Conservation (phyloP, 2,888 invertebrate species). For the Apodemia hepburni region DNA sequence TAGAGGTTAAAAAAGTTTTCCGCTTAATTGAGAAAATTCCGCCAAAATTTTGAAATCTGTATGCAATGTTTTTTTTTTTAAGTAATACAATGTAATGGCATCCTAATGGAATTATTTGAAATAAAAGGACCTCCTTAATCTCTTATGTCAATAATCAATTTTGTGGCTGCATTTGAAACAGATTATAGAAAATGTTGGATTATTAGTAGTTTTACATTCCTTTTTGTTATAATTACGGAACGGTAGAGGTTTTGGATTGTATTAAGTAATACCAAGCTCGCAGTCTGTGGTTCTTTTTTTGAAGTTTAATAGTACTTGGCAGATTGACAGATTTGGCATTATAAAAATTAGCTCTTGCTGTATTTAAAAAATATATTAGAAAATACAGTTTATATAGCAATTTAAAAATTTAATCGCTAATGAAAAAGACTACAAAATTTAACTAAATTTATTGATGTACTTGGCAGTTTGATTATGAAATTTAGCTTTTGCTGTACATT, state of each 20-base stretch:
- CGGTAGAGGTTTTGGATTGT: background rate
- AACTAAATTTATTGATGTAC: background rate
- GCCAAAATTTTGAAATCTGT: no score
- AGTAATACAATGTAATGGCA: no score
- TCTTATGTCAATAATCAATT: background rate
- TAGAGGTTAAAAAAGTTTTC: no score
- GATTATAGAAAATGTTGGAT: background rate
- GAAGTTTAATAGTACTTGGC: background rate
- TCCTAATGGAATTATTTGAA: no score
- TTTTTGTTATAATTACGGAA: background rate
- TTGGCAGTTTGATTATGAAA: background rate
- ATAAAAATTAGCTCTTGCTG: background rate
- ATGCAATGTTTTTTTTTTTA: no score
- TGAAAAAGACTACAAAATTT: no score
- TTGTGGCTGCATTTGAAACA: background rate
- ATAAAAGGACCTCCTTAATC: no score
- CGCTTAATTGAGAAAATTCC: no score
- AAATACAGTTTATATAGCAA: no score
- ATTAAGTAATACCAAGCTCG: background rate
- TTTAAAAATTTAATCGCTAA: no score
- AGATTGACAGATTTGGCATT: background rate
- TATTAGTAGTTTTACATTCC: constrained; percentile 7
- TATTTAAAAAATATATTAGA: background rate
- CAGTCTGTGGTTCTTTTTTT: background rate
- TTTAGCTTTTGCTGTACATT: background rate